Percentiles rank a stretch among this genome's conserved stretches.
Evolutionary conservation across 2,888 invertebrate genomes (phyloP).

Genomic region (Hirtodrosophila histrioides): DNA sequence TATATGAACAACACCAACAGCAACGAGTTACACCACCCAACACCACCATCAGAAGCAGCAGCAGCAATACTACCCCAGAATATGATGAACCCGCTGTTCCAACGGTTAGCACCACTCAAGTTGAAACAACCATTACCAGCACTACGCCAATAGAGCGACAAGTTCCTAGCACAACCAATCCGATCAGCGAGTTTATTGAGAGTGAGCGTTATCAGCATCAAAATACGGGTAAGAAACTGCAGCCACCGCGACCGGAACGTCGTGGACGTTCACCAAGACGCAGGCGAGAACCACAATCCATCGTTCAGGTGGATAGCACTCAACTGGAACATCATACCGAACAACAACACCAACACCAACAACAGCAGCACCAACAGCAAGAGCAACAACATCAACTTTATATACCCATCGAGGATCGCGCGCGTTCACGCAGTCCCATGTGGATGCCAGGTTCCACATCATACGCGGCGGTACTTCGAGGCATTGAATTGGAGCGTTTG

Average conservation of each 20-base stretch:
- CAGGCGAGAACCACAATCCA: constrained; percentile 46
- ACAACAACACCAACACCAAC: constrained; percentile 5
- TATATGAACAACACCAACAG: constrained; percentile 35
- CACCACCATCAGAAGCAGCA: constrained; percentile 21
- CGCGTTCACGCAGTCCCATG: constrained; percentile 89
- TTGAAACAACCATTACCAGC: constrained; percentile 24
- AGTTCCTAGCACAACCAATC: constrained; percentile 51
- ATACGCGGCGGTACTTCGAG: constrained; percentile 92
- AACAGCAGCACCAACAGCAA: constrained; percentile 7
- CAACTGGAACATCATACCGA: constrained; percentile 16
- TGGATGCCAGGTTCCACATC: constrained; percentile 90
- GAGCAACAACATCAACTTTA: constrained; percentile 57
- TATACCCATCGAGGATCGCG: constrained; percentile 77
- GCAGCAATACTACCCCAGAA: constrained; percentile 24
- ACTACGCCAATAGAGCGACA: constrained; percentile 32
- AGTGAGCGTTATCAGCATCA: constrained; percentile 52
- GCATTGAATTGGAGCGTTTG: constrained; percentile 84
- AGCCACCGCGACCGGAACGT: constrained; percentile 63
- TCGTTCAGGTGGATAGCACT: constrained; percentile 15
- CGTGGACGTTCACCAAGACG: constrained; percentile 81
- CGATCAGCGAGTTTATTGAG: constrained; percentile 57
- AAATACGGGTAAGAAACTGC: constrained; percentile 58
- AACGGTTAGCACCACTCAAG: constrained; percentile 18
- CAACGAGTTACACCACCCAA: constrained; percentile 47
- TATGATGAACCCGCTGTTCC: constrained; percentile 22